These are phyloP conservation scores for Ictalurus punctatus DNA, from an alignment of 2,113 vertebrate species.

Conservation along the genomic window DNA sequence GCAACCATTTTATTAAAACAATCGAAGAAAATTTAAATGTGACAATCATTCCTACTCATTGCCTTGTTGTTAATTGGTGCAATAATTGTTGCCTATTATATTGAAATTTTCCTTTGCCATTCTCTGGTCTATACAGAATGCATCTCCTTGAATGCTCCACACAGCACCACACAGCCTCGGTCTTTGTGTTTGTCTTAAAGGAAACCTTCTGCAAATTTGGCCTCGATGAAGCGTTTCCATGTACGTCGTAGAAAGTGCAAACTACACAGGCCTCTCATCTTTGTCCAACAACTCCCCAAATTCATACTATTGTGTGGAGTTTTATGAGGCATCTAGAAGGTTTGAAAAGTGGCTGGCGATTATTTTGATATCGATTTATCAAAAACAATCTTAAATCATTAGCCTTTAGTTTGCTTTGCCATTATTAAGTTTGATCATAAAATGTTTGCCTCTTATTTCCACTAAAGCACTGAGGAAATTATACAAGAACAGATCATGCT, in stretches of 20 bases:
- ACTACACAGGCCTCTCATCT: constrained; percentile 60
- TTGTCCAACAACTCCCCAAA: constrained; percentile 51
- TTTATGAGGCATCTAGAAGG: neutral
- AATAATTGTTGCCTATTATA: neutral
- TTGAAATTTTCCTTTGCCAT: constrained; percentile 18
- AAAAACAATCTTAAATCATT: neutral
- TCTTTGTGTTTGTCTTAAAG: constrained; percentile 71
- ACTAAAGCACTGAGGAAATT: neutral
- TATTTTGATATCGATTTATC: neutral
- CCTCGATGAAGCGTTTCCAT: constrained; percentile 68
- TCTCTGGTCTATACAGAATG: constrained; percentile 48
- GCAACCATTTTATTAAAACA: neutral
- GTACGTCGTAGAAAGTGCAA: constrained; percentile 68
- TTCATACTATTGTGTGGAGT: neutral
- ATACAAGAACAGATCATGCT: neutral
- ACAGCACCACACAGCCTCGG: constrained; percentile 59
- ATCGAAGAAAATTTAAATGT: neutral
- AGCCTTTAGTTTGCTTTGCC: neutral
- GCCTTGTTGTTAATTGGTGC: neutral
- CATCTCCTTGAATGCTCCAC: constrained; percentile 66
- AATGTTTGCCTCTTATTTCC: neutral
- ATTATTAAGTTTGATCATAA: neutral
- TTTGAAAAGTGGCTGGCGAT: neutral
- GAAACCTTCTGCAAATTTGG: constrained; percentile 71
- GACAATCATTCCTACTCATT: neutral